phyloP scores from a whole-genome alignment of 2,113 vertebrate genomes.

The Chelonoidis abingdonii region DNA sequence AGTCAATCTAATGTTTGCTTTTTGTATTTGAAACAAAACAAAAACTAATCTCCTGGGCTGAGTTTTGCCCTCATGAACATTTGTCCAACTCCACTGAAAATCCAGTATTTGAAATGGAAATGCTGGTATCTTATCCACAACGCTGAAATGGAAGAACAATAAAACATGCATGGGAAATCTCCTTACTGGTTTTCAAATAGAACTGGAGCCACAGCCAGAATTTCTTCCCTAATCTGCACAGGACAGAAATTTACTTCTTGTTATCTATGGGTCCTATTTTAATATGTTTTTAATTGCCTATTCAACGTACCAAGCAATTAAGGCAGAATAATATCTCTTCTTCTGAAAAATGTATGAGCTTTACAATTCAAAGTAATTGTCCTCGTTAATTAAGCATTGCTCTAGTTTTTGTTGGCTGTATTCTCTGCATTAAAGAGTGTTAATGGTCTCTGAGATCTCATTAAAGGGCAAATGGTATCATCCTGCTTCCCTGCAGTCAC shows the following conservation, averaged over 20 bases:
- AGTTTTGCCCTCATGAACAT: not conserved
- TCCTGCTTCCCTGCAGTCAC: not conserved
- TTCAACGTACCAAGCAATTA: slow-evolving; percentile 78
- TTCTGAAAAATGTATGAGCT: slow-evolving; percentile 78
- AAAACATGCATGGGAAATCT: slow-evolving; percentile 16
- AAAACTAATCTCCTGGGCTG: not conserved
- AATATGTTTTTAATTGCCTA: slow-evolving; percentile 82
- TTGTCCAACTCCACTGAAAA: not conserved
- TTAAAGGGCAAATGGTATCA: not conserved
- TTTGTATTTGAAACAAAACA: not conserved
- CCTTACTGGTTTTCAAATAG: slow-evolving; percentile 17
- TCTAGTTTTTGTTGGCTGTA: slow-evolving; percentile 76
- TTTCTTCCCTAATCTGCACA: slow-evolving; percentile 43
- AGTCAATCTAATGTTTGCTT: not conserved
- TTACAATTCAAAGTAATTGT: slow-evolving; percentile 80
- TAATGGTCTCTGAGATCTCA: slow-evolving; percentile 58
- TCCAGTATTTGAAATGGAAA: slow-evolving; percentile 21
- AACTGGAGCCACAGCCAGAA: not conserved
- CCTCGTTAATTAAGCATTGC: slow-evolving; percentile 79
- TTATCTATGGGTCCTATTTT: slow-evolving; percentile 71
- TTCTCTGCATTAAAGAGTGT: slow-evolving; percentile 54
- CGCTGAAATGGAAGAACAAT: slow-evolving; percentile 7
- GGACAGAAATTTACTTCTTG: slow-evolving; percentile 54
- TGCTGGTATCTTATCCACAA: slow-evolving; percentile 29
- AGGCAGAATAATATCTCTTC: slow-evolving; percentile 72